Conservation (phyloP, 1,140 invertebrate genomes). For the Lysiphlebus fabarum region DNA sequence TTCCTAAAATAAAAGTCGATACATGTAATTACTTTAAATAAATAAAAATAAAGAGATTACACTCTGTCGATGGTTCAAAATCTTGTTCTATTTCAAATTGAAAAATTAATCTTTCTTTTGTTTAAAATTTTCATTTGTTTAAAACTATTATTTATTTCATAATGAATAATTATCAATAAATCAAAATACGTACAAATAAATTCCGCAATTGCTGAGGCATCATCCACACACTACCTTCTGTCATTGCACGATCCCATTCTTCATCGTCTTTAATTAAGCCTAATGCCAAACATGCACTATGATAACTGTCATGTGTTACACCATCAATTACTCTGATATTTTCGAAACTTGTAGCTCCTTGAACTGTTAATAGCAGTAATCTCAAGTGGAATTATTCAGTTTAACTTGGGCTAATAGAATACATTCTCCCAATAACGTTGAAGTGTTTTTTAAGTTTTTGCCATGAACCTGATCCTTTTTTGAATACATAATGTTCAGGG, state of each 20-base stretch:
- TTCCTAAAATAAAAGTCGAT: no score
- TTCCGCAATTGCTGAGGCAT: conserved; percentile 14
- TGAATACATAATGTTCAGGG: conserved; percentile 6
- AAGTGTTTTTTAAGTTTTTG: conserved; percentile 3
- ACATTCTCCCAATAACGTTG: not conserved
- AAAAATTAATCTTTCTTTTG: no score
- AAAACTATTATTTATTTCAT: no score
- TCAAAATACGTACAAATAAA: conserved; percentile 16
- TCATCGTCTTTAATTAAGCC: conserved; percentile 22
- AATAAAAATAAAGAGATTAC: no score
- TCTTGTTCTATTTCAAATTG: no score
- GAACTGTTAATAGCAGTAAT: conserved; percentile 6
- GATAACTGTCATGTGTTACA: not conserved
- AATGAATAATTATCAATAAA: not conserved
- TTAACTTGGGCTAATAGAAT: not conserved
- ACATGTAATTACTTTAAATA: no score
- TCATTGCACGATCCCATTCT: conserved; percentile 15
- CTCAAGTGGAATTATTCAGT: conserved; percentile 11
- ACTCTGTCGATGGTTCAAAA: no score
- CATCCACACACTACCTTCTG: conserved; percentile 14
- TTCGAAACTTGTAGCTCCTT: conserved; percentile 16
- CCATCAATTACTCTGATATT: conserved; percentile 12
- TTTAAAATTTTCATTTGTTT: no score
- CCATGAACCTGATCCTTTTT: conserved; percentile 9
- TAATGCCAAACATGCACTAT: conserved; percentile 12